Base-by-base conservation (phyloP, 2,113 vertebrate species). In the Ameiurus melas region DNA sequence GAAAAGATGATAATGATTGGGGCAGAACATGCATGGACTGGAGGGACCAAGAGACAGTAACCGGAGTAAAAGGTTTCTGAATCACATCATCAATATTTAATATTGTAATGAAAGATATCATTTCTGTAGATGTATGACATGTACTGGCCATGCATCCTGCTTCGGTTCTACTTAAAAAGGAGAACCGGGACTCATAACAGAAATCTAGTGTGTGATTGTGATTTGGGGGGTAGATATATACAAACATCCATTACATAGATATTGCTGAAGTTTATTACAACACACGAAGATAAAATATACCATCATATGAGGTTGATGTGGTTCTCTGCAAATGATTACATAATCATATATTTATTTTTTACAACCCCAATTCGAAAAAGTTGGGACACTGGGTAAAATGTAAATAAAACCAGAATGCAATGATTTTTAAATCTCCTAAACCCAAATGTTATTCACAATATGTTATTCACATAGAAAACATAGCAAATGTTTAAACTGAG, bases 1-100 rank as follows among this genome's bases (percentile, higher is more conserved):
- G 86, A 88, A 90, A 86, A 88, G 84, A 88, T 87, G 88, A 85
- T 84, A 85, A 86, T 89, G 86, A 88, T 86, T 82, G 78, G 80
- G 85, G 73, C 83, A 85, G 75, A 84, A 71, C 86, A 71, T 60
- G 39, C 36, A 77, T 47, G 30, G 80, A 53, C 68, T 1, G 85
- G 60, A 75, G 86, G 83, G 75, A 78, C 58, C 53, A 25, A 86
- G 66, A 75, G 58, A 79, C 43, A 62, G 85, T 55, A 57, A 55
- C 30, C 20, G 22, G 82, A 83, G 83, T 83, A 20, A 68, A 88
- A 85, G 55, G 83, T 66, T 80, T 80, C 73, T 85, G 85, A 68
- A 87, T 75, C 68, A 83, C 27, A 51, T 27, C 68, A 83, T 87
- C 80, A 87, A 83, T 87, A 83, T 83, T 83, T 83, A 87, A 75